A percentile compares a stretch with the other conserved stretches of the same genome.
phyloP scores from a whole-genome alignment of 2,113 vertebrate species.

The Sus scrofa region T2T-Sscrofa CM000820.6:56117501-56118000 shows the following conservation, averaged over 20 bases:
- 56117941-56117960: conserved; percentile 57
- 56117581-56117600: not conserved
- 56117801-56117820: conserved; percentile 57
- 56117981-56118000: not conserved
- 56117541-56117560: not conserved
- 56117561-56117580: not conserved
- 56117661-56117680: too few relatives aligned
- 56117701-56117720: not conserved
- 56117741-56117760: not conserved
- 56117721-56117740: accelerated
- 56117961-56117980: conserved; percentile 40
- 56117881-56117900: too few relatives aligned
- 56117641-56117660: accelerated
- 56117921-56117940: conserved; percentile 58
- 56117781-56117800: conserved; percentile 62
- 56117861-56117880: too few relatives aligned
- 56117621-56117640: not conserved
- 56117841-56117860: conserved; percentile 68
- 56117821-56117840: conserved; percentile 73
- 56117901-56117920: too few relatives aligned
- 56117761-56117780: conserved; percentile 44
- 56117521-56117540: not conserved
- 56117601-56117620: not conserved
- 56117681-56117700: not conserved
- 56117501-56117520: not conserved